Evolutionary conservation across 2,888 invertebrate species (phyloP).

Genomic region (Noctua janthina): DNA sequence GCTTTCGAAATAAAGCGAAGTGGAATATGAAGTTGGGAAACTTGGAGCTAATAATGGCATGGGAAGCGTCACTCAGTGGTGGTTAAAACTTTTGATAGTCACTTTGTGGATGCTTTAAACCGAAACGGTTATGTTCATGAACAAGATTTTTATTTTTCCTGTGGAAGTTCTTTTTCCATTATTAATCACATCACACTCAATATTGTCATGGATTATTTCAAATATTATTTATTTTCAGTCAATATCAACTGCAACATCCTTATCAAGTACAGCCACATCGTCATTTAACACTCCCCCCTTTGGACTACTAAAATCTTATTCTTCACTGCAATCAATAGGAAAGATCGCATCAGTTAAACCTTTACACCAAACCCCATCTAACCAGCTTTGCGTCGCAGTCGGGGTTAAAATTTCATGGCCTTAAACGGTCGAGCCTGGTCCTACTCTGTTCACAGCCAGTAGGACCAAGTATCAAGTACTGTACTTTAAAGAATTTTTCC

Average conservation of each 20-base stretch:
- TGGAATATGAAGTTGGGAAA: slow-evolving; percentile 34
- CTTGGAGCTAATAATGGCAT: slow-evolving; percentile 15
- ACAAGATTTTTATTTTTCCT: background rate
- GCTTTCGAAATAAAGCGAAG: slow-evolving; percentile 17
- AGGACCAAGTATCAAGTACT: slow-evolving; percentile 53
- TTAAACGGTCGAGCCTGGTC: slow-evolving; percentile 74
- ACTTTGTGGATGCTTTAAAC: slow-evolving; percentile 10
- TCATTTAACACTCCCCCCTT: background rate
- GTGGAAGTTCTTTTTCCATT: too few relatives aligned
- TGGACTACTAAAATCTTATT: background rate
- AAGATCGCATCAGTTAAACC: slow-evolving; percentile 43
- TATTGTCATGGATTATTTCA: background rate
- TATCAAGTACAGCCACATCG: background rate
- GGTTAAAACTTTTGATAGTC: slow-evolving; percentile 21
- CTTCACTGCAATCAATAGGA: background rate
- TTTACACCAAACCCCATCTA: slow-evolving; percentile 52
- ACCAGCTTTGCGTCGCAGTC: slow-evolving; percentile 59
- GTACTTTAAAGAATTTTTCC: slow-evolving; percentile 64
- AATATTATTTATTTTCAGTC: background rate
- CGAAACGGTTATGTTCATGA: background rate
- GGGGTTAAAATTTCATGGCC: slow-evolving; percentile 81
- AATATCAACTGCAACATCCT: background rate
- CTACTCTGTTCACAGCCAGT: slow-evolving; percentile 62
- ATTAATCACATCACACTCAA: background rate
- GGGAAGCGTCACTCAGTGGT: slow-evolving; percentile 4